These are phyloP conservation scores for Tortrix viridana DNA, from an alignment of 2,888 invertebrate species.

Conservation along the genomic window DNA sequence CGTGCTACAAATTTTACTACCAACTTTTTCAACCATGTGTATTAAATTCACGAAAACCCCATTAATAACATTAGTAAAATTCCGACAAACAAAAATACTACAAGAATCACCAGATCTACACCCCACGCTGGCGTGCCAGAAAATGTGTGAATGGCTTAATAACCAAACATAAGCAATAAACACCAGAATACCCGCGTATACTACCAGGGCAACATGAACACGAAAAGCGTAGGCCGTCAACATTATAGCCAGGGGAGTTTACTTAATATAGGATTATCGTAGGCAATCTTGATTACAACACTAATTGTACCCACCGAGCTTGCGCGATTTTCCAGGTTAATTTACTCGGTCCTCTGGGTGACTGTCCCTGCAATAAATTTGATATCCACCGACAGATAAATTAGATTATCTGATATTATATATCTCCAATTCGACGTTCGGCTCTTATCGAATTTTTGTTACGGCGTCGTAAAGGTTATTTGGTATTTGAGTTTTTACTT, in stretches of 20 bases:
- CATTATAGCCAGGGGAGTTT: conserved; percentile 50
- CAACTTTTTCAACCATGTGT: too few species aligned
- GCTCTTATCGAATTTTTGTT: conserved; percentile 21
- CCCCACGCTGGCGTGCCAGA: conserved; percentile 24
- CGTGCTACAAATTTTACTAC: too few species aligned
- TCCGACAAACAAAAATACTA: too few species aligned
- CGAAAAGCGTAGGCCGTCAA: conserved; percentile 24
- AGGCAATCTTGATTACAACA: conserved; percentile 64
- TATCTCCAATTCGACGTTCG: conserved; percentile 46
- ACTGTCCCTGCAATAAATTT: conserved; percentile 40
- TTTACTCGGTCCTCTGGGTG: conserved; percentile 42
- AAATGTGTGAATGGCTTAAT: conserved; percentile 34
- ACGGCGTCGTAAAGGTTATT: conserved; percentile 17
- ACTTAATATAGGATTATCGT: conserved; percentile 57
- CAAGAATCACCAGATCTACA: background rate
- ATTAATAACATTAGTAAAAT: too few species aligned
- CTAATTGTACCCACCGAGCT: conserved; percentile 59
- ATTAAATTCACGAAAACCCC: too few species aligned
- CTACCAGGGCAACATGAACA: conserved; percentile 2
- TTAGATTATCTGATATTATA: conserved; percentile 56
- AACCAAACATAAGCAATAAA: conserved; percentile 30
- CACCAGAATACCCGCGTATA: background rate
- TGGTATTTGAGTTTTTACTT: conserved; percentile 1
- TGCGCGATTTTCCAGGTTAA: conserved; percentile 51
- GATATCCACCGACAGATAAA: conserved; percentile 49